Percentiles rank a stretch among this genome's conserved stretches.
Conservation (phyloP, 2,113 vertebrate genomes). For the Agapornis roseicollis region DNA sequence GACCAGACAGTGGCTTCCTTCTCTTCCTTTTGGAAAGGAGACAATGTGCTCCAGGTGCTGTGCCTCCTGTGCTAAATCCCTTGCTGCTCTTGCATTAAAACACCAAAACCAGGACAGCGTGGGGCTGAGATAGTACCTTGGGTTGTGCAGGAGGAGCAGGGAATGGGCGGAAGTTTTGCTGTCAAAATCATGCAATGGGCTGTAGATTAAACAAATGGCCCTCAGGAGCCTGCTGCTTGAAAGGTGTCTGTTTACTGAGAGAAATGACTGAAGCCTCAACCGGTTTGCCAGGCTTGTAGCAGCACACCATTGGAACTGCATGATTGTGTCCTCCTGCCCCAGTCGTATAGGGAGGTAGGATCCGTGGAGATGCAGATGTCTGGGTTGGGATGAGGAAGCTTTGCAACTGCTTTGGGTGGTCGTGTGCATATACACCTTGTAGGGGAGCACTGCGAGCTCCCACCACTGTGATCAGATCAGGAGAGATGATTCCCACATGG, state of each 20-base stretch:
- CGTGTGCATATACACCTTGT: neutral
- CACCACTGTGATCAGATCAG: neutral
- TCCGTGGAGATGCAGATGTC: neutral
- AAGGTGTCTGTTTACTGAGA: neutral
- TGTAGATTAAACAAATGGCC: neutral
- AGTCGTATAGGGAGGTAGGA: neutral
- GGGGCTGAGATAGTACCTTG: rapidly evolving
- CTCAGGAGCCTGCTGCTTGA: neutral
- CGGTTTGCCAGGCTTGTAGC: neutral
- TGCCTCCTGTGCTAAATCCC: rapidly evolving
- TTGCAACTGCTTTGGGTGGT: neutral
- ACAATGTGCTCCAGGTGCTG: neutral
- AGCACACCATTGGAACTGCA: neutral
- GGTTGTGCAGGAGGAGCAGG: neutral
- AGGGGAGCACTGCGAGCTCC: neutral
- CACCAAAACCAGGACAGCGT: neutral
- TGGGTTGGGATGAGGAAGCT: neutral
- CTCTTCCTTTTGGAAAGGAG: neutral
- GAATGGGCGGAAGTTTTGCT: neutral
- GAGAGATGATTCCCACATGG: rapidly evolving
- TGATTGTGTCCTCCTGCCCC: neutral
- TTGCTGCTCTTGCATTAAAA: neutral
- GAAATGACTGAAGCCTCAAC: neutral
- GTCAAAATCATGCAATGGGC: neutral
- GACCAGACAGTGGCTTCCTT: neutral